A percentile compares a stretch with the other conserved stretches of the same genome.
Conservation (phyloP, 1,140 invertebrate species). For the Hyles vespertilio region DNA sequence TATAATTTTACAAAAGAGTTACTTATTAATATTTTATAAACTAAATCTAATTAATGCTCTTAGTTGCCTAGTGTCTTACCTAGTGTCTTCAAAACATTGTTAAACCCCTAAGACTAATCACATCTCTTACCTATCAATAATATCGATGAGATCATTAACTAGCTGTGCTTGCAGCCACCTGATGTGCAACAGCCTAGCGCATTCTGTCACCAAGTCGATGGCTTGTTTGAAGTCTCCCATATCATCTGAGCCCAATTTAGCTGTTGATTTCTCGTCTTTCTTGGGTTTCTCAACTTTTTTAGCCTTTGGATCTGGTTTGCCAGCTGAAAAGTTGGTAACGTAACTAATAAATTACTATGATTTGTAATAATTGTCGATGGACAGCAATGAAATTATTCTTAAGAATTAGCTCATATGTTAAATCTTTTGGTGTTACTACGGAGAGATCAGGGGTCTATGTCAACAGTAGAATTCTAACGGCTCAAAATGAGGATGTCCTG, state of each 20-base stretch:
- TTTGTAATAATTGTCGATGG: neutral
- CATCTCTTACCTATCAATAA: conserved; percentile 45
- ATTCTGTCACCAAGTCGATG: conserved; percentile 45
- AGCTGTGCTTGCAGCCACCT: conserved; percentile 54
- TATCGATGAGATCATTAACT: conserved; percentile 39
- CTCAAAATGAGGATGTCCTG: no score
- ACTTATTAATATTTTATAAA: no score
- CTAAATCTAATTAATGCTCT: no score
- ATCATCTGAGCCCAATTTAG: conserved; percentile 32
- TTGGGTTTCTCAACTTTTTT: conserved; percentile 39
- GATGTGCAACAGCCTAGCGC: conserved; percentile 46
- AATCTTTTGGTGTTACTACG: no score
- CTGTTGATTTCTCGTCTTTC: conserved; percentile 34
- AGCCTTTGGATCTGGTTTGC: conserved; percentile 33
- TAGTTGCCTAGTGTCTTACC: no score
- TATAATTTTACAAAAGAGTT: no score
- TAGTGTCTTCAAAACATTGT: no score
- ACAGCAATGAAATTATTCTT: no score
- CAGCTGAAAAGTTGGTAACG: conserved; percentile 1
- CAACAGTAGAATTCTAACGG: no score
- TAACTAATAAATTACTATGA: neutral
- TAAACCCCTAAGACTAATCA: no score
- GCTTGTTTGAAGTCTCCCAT: conserved; percentile 46
- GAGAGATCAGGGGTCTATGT: no score
- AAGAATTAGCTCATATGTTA: no score